Evolutionary conservation across 92 coral and sea anemone species (phyloP).

Genomic region (Umimayanthus kanabou): DNA sequence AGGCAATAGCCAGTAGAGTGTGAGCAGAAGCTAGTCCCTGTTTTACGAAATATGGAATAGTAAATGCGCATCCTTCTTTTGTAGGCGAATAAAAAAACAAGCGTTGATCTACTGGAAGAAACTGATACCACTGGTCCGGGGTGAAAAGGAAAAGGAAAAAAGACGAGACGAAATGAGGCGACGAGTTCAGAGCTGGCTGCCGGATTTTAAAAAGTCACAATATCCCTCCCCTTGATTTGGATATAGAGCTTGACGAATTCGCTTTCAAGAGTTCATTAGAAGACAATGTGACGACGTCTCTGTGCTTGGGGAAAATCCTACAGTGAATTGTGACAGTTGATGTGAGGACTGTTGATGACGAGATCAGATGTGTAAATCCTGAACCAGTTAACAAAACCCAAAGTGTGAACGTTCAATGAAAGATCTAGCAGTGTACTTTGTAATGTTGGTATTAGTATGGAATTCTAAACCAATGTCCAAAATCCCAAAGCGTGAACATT

Average conservation of each 20-base stretch:
- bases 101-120: slow-evolving; percentile 90
- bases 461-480: too few relatives aligned
- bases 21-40: too few relatives aligned
- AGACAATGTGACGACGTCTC: neutral
- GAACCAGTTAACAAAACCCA: neutral
- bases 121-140: slow-evolving; percentile 79
- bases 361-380: neutral
- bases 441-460: too few relatives aligned
- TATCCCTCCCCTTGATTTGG: slow-evolving; percentile 55
- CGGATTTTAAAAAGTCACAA: slow-evolving; percentile 75
- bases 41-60: neutral
- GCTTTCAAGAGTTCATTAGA: too few relatives aligned
- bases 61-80: neutral
- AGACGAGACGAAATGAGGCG: slow-evolving; percentile 82
- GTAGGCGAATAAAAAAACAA: slow-evolving; percentile 80
- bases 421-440: too few relatives aligned
- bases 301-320: neutral
- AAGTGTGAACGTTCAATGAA: too few relatives aligned
- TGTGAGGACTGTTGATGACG: neutral
- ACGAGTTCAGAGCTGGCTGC: slow-evolving; percentile 86
- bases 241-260: too few relatives aligned
- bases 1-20: too few relatives aligned
- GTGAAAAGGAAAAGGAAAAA: slow-evolving; percentile 67
- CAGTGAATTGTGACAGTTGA: neutral
- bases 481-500: too few relatives aligned